These are phyloP conservation scores for Dasypogon diadema DNA, from an alignment of 2,888 invertebrate genomes.

Conservation along the genomic window DNA sequence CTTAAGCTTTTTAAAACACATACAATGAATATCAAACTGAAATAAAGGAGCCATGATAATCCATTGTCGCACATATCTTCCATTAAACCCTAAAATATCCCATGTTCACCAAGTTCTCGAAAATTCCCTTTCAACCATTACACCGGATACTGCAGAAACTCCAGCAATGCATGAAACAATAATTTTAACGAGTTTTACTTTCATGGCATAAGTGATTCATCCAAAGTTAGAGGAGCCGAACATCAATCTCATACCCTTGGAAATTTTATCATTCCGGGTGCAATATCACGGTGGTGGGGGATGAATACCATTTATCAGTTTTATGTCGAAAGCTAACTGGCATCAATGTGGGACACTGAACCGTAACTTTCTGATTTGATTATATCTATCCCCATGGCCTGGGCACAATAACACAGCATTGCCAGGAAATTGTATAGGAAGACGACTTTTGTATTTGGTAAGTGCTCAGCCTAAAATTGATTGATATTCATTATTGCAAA, in stretches of 20 bases:
- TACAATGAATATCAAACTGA: no score
- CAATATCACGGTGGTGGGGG: background rate
- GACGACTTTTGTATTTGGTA: constrained; percentile 34
- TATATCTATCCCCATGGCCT: background rate
- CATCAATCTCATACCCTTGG: background rate
- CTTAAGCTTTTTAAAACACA: no score
- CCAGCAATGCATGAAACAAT: background rate
- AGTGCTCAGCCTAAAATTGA: constrained; percentile 24
- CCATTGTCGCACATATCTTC: no score
- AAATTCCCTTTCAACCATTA: background rate
- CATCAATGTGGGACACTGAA: constrained; percentile 13
- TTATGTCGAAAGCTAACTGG: constrained; percentile 41
- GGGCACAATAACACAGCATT: constrained; percentile 28
- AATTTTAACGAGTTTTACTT: constrained; percentile 40
- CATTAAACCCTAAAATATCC: no score
- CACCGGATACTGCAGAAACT: background rate
- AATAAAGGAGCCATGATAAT: no score
- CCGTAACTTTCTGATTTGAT: constrained; percentile 31
- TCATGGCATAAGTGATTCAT: constrained; percentile 36
- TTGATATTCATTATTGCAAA: constrained; percentile 42
- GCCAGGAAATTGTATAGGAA: constrained; percentile 25
- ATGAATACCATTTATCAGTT: constrained; percentile 38
- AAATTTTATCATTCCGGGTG: constrained; percentile 22
- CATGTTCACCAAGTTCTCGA: background rate
- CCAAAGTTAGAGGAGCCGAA: constrained; percentile 1